Percentiles rank a stretch among this genome's conserved stretches.
Evolutionary conservation across 2,888 invertebrate genomes (phyloP).

Genomic region (Endomychus coccineus): DNA sequence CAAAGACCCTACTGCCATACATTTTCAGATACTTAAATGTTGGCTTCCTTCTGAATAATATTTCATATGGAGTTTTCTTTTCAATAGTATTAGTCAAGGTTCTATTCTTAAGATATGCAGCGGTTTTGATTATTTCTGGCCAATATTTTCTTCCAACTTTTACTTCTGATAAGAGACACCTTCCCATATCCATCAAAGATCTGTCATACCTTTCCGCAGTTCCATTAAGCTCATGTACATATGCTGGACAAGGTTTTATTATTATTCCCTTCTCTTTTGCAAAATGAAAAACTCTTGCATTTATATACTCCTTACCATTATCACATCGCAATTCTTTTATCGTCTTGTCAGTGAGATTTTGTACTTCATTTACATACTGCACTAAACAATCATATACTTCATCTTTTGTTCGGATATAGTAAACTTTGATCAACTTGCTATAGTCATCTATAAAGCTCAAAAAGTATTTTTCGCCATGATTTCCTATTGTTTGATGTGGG

Average conservation of each 20-base stretch:
- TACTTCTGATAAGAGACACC: constrained; percentile 22
- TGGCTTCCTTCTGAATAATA: constrained; percentile 12
- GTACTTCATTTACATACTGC: constrained; percentile 19
- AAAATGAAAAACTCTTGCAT: constrained; percentile 20
- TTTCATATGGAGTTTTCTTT: constrained; percentile 15
- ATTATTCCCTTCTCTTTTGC: constrained; percentile 22
- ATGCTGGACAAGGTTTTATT: constrained; percentile 22
- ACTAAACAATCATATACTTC: constrained; percentile 20
- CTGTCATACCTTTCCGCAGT: constrained; percentile 24
- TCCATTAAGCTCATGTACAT: constrained; percentile 25
- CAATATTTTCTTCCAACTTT: constrained; percentile 15
- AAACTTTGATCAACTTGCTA: constrained; percentile 19
- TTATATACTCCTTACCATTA: constrained; percentile 22
- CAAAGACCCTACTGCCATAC: constrained; percentile 18
- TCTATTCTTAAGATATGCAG: constrained; percentile 16
- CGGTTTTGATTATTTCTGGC: constrained; percentile 12
- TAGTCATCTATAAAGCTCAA: constrained; percentile 21
- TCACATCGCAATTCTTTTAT: constrained; percentile 20
- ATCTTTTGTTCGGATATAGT: constrained; percentile 17
- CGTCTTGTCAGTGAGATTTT: constrained; percentile 19
- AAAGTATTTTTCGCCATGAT: constrained; percentile 22
- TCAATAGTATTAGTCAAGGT: constrained; percentile 7
- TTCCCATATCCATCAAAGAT: constrained; percentile 19
- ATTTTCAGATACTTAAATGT: constrained; percentile 11
- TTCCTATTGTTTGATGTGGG: constrained; percentile 13